Evolutionary conservation across 2,797 vertebrate genomes (phyloP), one percentile per base, ranked within the genome.

Genomic region (Discoglossus pictus): DNA sequence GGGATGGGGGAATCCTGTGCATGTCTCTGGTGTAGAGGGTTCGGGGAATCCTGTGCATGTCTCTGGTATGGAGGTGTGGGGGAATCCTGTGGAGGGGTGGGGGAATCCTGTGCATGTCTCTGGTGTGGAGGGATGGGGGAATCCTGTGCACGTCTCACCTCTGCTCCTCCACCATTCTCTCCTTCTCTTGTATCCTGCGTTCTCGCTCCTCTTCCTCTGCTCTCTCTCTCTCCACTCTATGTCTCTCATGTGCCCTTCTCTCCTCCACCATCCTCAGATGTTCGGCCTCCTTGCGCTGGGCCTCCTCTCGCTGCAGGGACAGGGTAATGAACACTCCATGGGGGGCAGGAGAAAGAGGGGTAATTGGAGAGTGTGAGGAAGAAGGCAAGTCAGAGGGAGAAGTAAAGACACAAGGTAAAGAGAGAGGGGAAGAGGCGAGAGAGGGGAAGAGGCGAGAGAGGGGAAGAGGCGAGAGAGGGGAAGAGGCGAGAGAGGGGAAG

Each of bases 241-340:
- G 60, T 39, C 46, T 65, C 44, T 83, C 82, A 79, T 76, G 75
- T n/a, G 51, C 61, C 36, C 50, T 34, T 1, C 40, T 59, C 56
- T 79, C 75, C 65, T 80, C 78, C 58, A 62, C 67, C 2, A 66
- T 63, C 43, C 79, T 61, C 35, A 53, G 65, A 12, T 75, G 73
- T 52, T 82, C 82, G 34, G 73, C 65, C 55, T 79, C 75, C 47
- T 75, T 72, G 16, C 82, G 65, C 67, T 74, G 52, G 71, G 80
- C 73, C 65, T 81, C 80, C 51, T 81, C 80, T 1, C 73, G 76
- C 78, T 79, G 73, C 1, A 39, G 7, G 27, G n/a, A n/a, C n/a
- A n/a, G n/a, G n/a, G n/a, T n/a, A 34, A n/a, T 50, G 12, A 50
- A 24, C 24, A 20, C 39, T 15, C 2, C 7, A 42, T 4, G 15